Evolutionary conservation across 2,888 invertebrate genomes (phyloP), one percentile per base, ranked within the genome.

Genomic region (Aphidoletes aphidimyza): DNA sequence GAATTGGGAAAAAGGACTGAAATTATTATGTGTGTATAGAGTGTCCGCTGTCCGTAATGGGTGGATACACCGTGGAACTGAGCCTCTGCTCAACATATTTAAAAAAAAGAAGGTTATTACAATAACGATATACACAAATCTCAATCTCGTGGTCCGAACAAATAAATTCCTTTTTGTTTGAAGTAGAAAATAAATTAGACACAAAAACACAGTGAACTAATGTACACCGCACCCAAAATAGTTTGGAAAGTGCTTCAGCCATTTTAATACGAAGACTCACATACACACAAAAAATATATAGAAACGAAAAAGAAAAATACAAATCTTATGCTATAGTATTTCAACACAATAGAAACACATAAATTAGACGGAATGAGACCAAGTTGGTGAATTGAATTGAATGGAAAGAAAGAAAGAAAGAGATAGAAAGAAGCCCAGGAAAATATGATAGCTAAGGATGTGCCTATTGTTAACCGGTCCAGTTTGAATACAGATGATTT

Each of bases 161-260:
- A 69, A 69, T 69, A 69, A 69, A 69, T 69, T 69, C 69, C 69
- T 69, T 69, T 69, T 69, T 69, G 69, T 69, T 69, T 69, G 69
- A 69, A 69, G 69, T 69, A 30, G 30, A 69, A 69, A 69, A 69
- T 69, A 69, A 69, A 69, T 69, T 69, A 69, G 30, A 30, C 69
- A 69, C n/a, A 69, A 30, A n/a, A 30, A 69, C 69, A 26, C 54
- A 69, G 17, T 30, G 14, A 69, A 69, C 69, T 69, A 69, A 69
- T 69, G 30, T 30, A 69, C 69, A 30, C 69, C 69, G 69, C 69
- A 69, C 69, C 69, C 69, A 69, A 69, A 69, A 69, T 69, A 69
- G 69, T 69, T 69, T 69, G 30, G 34, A 69, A 69, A 69, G 14
- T 54, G 54, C 54, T 54, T 17, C 34, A 0, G 11, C 11, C 30